These are phyloP conservation scores for Callipepla californica DNA, from an alignment of 2,113 vertebrate genomes.

Conservation along the genomic window DNA sequence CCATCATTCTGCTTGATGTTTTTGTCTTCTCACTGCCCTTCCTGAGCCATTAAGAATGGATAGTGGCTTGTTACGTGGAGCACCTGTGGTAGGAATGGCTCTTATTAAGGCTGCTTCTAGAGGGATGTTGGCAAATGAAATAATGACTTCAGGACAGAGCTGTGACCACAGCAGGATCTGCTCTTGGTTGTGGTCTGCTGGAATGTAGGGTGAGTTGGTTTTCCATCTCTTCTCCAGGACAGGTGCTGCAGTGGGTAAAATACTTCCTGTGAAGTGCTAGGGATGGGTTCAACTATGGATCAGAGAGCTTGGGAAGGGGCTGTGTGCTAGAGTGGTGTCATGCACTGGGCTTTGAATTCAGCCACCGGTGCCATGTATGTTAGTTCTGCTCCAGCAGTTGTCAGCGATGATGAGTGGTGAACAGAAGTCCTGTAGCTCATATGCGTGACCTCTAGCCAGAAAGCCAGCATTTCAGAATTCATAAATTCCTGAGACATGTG, in stretches of 20 bases:
- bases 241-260: not conserved
- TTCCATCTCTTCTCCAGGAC: not conserved
- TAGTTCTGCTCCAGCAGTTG: not conserved
- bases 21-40: not conserved
- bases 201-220: not conserved
- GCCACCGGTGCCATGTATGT: fast-evolving
- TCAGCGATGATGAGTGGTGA: not conserved
- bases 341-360: not conserved
- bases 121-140: not conserved
- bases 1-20: too few relatives aligned
- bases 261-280: not conserved
- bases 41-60: not conserved
- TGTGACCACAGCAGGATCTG: not conserved
- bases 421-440: not conserved
- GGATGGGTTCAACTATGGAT: not conserved
- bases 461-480: not conserved
- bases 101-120: not conserved
- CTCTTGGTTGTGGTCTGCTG: not conserved
- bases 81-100: not conserved
- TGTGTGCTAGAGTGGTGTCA: not conserved
- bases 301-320: not conserved
- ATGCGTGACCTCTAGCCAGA: not conserved
- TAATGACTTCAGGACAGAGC: not conserved
- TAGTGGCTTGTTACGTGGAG: not conserved
- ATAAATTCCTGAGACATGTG: not conserved